phyloP scores from a whole-genome alignment of 2,888 invertebrate species.

The Metallyticus violacea region DNA sequence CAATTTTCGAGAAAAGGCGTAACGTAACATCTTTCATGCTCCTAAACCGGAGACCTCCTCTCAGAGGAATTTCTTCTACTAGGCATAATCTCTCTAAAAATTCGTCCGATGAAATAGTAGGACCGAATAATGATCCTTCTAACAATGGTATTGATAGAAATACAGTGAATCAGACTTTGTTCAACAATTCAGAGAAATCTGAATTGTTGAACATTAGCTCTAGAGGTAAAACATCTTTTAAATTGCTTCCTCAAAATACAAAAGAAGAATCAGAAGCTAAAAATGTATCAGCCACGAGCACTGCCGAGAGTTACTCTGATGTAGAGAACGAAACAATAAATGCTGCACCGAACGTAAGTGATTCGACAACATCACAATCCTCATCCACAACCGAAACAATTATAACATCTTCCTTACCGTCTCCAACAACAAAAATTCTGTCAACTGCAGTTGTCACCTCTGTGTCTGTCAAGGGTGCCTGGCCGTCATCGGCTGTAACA shows the following conservation, averaged over 20 bases:
- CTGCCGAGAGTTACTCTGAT: background rate
- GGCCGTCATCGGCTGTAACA: background rate
- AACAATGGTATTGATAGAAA: background rate
- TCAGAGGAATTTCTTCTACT: background rate
- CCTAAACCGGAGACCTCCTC: background rate
- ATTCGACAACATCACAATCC: background rate
- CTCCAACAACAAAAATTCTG: conserved; percentile 28
- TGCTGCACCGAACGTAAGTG: background rate
- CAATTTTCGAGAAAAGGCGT: background rate
- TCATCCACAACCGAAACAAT: background rate
- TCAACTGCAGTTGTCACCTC: conserved; percentile 33
- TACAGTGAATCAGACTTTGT: background rate
- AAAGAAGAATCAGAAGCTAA: background rate
- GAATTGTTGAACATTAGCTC: background rate
- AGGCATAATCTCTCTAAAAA: background rate
- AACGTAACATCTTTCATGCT: background rate
- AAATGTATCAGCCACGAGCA: background rate
- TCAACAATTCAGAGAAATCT: background rate
- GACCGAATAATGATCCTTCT: no score
- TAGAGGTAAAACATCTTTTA: background rate
- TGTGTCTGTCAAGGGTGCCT: conserved; percentile 29
- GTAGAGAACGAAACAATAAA: background rate
- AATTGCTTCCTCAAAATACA: background rate
- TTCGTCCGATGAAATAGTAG: background rate
- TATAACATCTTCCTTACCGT: background rate